A percentile compares a stretch with the other conserved stretches of the same genome.
These are phyloP conservation scores for Leptothorax acervorum DNA, from an alignment of 2,888 invertebrate genomes.

Conservation along the genomic window DNA sequence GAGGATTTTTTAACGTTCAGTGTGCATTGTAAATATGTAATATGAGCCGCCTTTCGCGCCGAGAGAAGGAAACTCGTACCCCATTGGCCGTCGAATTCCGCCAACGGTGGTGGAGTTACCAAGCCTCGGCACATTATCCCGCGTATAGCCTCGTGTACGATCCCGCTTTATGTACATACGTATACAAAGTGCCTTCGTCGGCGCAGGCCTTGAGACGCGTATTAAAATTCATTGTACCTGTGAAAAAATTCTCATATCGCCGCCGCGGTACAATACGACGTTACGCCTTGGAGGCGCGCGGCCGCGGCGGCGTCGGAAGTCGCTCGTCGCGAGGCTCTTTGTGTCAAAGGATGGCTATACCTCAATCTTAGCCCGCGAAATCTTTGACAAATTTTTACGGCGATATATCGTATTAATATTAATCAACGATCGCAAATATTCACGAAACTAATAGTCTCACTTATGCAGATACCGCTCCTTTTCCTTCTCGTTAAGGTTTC, in stretches of 20 bases:
- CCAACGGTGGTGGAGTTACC: constrained; percentile 96
- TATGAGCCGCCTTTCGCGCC: constrained; percentile 79
- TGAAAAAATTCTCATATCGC: constrained; percentile 48
- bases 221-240: constrained; percentile 50
- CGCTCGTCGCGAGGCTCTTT: background rate
- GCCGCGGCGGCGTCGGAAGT: background rate
- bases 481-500: background rate
- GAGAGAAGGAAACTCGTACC: constrained; percentile 92
- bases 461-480: background rate
- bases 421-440: no score
- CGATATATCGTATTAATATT: background rate
- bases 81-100: constrained; percentile 90
- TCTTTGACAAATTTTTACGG: background rate
- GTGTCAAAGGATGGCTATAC: background rate
- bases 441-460: no score
- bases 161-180: constrained; percentile 14
- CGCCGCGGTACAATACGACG: background rate
- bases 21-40: constrained; percentile 46
- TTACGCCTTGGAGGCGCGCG: background rate
- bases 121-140: constrained; percentile 86
- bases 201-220: constrained; percentile 50
- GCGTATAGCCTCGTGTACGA: constrained; percentile 12
- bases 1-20: constrained; percentile 19
- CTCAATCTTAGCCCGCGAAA: background rate
- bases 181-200: constrained; percentile 14